Evolutionary conservation across 2,888 invertebrate genomes (phyloP).

Genomic region (Dryadula phaetusa): DNA sequence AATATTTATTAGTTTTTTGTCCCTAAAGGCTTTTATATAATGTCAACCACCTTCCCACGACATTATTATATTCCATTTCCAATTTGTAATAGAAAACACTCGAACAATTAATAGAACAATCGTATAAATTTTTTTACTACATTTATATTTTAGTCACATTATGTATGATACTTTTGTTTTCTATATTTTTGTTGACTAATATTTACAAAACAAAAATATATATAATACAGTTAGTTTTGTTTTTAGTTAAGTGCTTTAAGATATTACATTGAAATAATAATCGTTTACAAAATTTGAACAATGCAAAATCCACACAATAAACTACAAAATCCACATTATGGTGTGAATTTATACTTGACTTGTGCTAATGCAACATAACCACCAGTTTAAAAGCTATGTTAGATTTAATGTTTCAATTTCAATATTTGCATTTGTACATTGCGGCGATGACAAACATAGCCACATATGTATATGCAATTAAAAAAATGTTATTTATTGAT

Average conservation of each 20-base stretch:
- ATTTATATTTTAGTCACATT: no score
- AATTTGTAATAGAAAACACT: not conserved
- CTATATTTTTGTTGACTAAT: no score
- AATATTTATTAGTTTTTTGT: constrained; percentile 69
- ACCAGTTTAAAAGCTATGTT: not conserved
- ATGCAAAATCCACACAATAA: no score
- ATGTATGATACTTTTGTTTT: no score
- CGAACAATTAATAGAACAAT: no score
- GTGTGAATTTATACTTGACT: constrained; percentile 1
- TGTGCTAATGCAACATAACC: constrained; percentile 3
- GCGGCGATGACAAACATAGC: not conserved
- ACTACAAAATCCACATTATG: not conserved
- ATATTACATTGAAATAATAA: not conserved
- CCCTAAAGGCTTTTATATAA: constrained; percentile 45
- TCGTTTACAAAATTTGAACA: not conserved
- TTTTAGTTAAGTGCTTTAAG: no score
- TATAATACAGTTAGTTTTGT: no score
- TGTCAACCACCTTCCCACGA: constrained; percentile 3
- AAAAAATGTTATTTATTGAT: not conserved
- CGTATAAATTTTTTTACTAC: no score
- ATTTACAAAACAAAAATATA: no score
- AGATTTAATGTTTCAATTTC: not conserved
- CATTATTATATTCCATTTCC: not conserved
- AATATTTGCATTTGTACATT: not conserved
- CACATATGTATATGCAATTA: not conserved